Evolutionary conservation across 2,888 invertebrate species (phyloP).

Genomic region (Polyommatus iphigenia): DNA sequence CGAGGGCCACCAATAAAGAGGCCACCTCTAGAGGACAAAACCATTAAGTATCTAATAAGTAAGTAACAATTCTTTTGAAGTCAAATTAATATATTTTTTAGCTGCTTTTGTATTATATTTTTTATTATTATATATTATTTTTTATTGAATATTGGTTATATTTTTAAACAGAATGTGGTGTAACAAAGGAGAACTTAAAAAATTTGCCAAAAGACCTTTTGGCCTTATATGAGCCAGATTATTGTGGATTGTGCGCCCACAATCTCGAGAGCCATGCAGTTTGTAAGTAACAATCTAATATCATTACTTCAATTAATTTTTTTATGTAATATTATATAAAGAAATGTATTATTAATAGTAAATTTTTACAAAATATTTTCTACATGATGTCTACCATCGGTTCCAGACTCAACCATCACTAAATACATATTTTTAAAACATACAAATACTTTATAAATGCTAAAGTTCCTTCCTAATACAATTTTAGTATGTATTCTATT

Average conservation of each 20-base stretch:
- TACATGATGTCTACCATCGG: neutral
- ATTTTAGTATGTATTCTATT: neutral
- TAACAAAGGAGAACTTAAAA: slow-evolving; percentile 51
- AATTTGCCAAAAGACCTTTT: slow-evolving; percentile 56
- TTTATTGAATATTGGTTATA: neutral
- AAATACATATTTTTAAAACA: neutral
- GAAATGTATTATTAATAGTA: neutral
- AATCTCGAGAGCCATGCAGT: slow-evolving; percentile 32
- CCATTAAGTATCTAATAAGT: slow-evolving; percentile 53
- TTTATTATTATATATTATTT: neutral
- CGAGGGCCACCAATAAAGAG: slow-evolving; percentile 46
- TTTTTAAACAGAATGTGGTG: slow-evolving; percentile 55
- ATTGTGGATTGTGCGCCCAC: slow-evolving; percentile 60
- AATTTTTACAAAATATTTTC: neutral
- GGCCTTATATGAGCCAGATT: slow-evolving; percentile 51
- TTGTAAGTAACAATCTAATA: slow-evolving; percentile 19
- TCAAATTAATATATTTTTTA: neutral
- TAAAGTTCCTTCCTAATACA: neutral
- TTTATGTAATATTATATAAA: neutral
- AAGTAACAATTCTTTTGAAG: slow-evolving; percentile 42
- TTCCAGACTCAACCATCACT: neutral
- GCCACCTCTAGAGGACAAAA: slow-evolving; percentile 40
- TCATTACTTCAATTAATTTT: neutral
- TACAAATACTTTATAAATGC: no score
- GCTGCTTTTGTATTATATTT: neutral